Evolutionary conservation across 2,797 vertebrate genomes (phyloP).

Genomic region (Phrynocephalus forsythii): DNA sequence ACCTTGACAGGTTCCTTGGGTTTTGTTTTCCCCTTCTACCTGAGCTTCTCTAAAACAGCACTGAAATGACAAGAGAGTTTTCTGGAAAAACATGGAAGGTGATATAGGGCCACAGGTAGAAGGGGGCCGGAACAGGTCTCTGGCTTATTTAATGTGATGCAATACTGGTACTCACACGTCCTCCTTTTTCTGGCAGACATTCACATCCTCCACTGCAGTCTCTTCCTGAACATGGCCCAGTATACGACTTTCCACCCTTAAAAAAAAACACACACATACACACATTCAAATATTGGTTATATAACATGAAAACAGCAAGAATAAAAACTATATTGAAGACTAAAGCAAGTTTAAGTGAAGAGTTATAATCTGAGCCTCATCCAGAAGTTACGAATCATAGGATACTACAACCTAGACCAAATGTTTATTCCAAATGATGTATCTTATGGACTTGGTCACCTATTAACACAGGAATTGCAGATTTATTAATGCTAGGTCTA

Average conservation of each 20-base stretch:
- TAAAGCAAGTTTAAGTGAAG: not conserved
- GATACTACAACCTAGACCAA: not conserved
- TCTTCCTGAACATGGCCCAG: conserved; percentile 91
- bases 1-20: not conserved
- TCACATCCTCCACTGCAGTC: conserved; percentile 95
- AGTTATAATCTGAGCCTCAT: not conserved
- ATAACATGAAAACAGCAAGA: not conserved
- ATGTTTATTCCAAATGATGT: not conserved
- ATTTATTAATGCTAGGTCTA: not conserved
- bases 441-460: not conserved
- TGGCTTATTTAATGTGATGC: not conserved
- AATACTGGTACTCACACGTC: conserved; percentile 85
- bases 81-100: not conserved
- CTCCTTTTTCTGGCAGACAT: conserved; percentile 97
- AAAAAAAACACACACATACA: conserved; percentile 50
- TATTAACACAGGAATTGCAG: not conserved
- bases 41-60: not conserved
- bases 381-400: not conserved
- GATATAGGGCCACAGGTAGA: not conserved
- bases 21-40: not conserved
- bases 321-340: not conserved
- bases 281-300: conserved; percentile 47
- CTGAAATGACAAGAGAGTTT: not conserved
- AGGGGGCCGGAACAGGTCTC: no score
- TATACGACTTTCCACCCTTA: conserved; percentile 92